Base-by-base conservation (phyloP, 1,140 invertebrate species). In the Trypoxylus dichotomus region DNA sequence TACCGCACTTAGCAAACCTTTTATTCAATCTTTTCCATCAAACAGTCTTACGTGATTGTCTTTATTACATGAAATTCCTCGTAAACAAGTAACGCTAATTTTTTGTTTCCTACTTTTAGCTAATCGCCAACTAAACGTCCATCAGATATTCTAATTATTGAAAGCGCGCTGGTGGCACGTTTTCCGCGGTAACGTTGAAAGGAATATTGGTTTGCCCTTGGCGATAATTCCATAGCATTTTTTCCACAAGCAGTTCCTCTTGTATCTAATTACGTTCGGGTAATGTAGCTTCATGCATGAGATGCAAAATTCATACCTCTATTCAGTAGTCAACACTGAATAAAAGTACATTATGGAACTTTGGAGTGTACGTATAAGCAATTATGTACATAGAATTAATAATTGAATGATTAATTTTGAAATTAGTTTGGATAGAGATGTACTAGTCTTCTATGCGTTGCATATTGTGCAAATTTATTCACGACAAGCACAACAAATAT, bases 141-240 rank as follows among this genome's bases (percentile, higher is more conserved):
- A 27, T 63, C 60, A 63, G 25, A 63, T 63, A 63, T 63, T 63
- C 19, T 63, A 63, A 63, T 63, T 63, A 19, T 63, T 15, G 43
- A 3, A 47, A 1, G 60, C 21, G 60, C 60, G 13, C 13, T 13
- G 13, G n/a, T 63, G 47, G 11, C 37, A 41, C 43, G 43, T 47
- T 63, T 63, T 58, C 21, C 47, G 47, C 47, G 47, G 47, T 58
- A 63, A 10, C 60, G 21, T 24, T 63, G 60, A 24, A 63, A 24
- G 60, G 21, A 63, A 63, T 63, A 63, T 63, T 63, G 60, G 5
- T 63, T 63, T 27, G 60, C 60, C 60, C 60, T 63, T 63, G 60
- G 60, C 60, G 19, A 27, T 63, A 63, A 63, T 63, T 21, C 19
- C 60, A 27, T 24, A 27, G 13, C 60, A 63, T 63, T 63, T 63